Conservation (phyloP, 1,140 invertebrate genomes). For the Arion vulgaris region DNA sequence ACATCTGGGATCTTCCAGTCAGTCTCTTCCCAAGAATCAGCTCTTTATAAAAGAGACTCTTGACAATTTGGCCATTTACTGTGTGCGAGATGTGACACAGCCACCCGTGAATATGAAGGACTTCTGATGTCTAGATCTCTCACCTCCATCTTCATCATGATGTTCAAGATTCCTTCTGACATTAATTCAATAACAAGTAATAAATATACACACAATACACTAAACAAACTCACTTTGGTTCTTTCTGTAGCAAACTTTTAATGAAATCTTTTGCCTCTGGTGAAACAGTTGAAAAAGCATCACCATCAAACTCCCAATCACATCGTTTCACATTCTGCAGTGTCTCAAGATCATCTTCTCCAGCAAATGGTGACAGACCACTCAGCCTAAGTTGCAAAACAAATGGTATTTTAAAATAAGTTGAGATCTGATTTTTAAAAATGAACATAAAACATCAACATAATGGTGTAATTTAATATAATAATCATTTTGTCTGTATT, state of each 20-base stretch:
- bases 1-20: too few species aligned
- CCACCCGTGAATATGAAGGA: too few species aligned
- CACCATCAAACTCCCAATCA: slow-evolving; percentile 98
- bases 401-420: not conserved
- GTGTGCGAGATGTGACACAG: too few species aligned
- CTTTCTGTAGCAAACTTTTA: slow-evolving; percentile 89
- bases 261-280: slow-evolving; percentile 99
- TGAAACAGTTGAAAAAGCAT: slow-evolving; percentile 90
- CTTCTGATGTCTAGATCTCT: too few species aligned
- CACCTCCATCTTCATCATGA: too few species aligned
- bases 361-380: slow-evolving; percentile 98
- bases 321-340: slow-evolving; percentile 98
- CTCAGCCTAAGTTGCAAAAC: slow-evolving; percentile 80
- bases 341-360: slow-evolving; percentile 98
- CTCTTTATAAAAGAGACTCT: too few species aligned
- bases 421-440: not conserved
- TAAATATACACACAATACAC: not conserved
- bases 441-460: not conserved
- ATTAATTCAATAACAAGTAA: too few species aligned
- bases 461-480: not conserved
- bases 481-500: not conserved
- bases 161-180: too few species aligned
- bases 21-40: too few species aligned
- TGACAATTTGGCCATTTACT: too few species aligned
- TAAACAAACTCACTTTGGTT: slow-evolving; percentile 86